A percentile compares a stretch with the other conserved stretches of the same genome.
Conservation (phyloP, 2,888 invertebrate species). For the Drosophila anomelani region DNA sequence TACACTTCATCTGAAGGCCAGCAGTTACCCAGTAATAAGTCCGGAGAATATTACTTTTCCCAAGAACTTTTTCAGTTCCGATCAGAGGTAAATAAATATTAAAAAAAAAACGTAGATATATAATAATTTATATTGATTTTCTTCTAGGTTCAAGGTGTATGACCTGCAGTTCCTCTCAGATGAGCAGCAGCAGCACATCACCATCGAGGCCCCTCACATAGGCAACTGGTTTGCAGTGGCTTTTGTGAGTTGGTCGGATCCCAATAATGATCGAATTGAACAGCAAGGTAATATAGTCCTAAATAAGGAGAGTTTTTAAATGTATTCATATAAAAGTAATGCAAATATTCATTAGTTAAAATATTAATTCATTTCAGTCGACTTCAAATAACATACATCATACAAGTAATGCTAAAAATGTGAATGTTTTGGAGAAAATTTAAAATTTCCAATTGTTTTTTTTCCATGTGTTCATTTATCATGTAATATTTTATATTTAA, state of each 20-base stretch:
- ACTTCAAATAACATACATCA: not conserved
- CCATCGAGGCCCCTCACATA: conserved; percentile 88
- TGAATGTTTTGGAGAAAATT: not conserved
- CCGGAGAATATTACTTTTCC: conserved; percentile 93
- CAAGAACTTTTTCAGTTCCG: conserved; percentile 86
- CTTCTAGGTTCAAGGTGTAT: conserved; percentile 85
- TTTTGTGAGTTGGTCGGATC: conserved; percentile 91
- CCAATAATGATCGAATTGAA: conserved; percentile 89
- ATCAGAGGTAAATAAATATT: conserved; percentile 77
- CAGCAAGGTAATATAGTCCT: conserved; percentile 88
- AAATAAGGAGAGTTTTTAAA: not conserved
- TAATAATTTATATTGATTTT: too few species aligned
- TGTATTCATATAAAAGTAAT: too few species aligned
- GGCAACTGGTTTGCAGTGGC: conserved; percentile 93
- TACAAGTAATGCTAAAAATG: not conserved
- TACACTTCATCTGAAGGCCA: conserved; percentile 90
- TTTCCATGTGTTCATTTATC: not conserved
- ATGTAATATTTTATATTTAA: not conserved
- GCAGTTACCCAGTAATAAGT: conserved; percentile 92
- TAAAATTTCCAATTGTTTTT: not conserved
- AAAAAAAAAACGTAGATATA: fast-evolving
- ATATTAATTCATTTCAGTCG: conserved; percentile 1
- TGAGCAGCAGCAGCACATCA: conserved; percentile 87
- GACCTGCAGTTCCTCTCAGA: conserved; percentile 87
- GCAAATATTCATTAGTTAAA: not conserved